phyloP scores from a whole-genome alignment of 92 coral and sea anemone genomes.

The Siderastrea siderea region DNA sequence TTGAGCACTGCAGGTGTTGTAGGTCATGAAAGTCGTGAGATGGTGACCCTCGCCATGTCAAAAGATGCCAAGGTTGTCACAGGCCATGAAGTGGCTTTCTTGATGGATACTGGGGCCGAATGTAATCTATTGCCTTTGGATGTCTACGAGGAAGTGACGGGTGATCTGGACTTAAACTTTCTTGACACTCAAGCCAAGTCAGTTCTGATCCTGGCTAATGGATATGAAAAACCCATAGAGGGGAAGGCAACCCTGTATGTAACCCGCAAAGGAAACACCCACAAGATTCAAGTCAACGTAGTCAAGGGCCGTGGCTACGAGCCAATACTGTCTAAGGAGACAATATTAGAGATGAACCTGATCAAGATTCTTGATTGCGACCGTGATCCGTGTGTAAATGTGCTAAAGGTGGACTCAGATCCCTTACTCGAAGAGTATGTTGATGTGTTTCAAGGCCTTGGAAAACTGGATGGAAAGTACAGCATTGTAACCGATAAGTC shows the following conservation, averaged over 20 bases:
- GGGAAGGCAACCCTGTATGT: too few species aligned
- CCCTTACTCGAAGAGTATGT: slow-evolving; percentile 33
- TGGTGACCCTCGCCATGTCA: slow-evolving; percentile 41
- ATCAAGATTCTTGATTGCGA: slow-evolving; percentile 37
- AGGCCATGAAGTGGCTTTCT: slow-evolving; percentile 31
- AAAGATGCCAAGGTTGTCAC: slow-evolving; percentile 3
- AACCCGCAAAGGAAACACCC: too few species aligned
- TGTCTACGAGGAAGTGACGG: slow-evolving; percentile 30
- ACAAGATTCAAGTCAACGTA: slow-evolving; percentile 43
- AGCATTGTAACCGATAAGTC: slow-evolving; percentile 31
- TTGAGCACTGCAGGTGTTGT: neutral
- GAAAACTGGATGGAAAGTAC: slow-evolving; percentile 42
- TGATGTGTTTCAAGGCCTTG: slow-evolving; percentile 44
- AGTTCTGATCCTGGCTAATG: too few species aligned
- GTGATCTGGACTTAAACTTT: neutral
- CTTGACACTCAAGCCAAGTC: too few species aligned
- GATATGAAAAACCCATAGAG: too few species aligned
- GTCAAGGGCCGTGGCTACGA: too few species aligned
- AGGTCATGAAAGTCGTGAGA: slow-evolving; percentile 29
- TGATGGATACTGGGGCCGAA: slow-evolving; percentile 62
- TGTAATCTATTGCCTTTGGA: neutral
- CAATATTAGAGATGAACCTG: too few species aligned
- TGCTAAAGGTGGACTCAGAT: slow-evolving; percentile 12
- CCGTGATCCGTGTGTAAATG: slow-evolving; percentile 24
- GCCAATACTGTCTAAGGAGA: too few species aligned